These are phyloP conservation scores for Drosophila ustulata DNA, from an alignment of 2,888 invertebrate genomes.

Conservation along the genomic window DNA sequence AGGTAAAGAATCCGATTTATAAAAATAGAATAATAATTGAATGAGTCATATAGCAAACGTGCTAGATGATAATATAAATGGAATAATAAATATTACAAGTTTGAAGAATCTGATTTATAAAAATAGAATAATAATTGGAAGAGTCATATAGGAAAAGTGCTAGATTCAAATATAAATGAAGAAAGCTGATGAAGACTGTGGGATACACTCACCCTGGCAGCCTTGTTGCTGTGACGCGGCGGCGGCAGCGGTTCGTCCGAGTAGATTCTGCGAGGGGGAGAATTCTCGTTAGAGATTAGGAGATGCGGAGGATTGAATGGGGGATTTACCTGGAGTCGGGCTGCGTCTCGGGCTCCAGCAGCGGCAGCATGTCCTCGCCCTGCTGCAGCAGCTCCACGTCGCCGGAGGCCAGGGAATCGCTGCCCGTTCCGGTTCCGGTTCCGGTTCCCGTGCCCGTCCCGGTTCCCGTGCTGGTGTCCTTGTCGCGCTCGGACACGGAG, in stretches of 20 bases:
- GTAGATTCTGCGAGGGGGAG: conserved; percentile 82
- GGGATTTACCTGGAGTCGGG: conserved; percentile 78
- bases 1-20: too few species aligned
- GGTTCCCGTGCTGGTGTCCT: conserved; percentile 59
- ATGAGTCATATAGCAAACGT: too few species aligned
- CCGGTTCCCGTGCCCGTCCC: conserved; percentile 51
- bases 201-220: conserved; percentile 62
- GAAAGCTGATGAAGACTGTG: too few species aligned
- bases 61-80: too few species aligned
- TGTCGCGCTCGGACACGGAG: conserved; percentile 47
- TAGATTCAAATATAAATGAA: too few species aligned
- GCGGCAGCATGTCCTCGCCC: conserved; percentile 86
- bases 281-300: too few species aligned
- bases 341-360: conserved; percentile 84
- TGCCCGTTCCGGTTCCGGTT: conserved; percentile 59
- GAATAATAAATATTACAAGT: too few species aligned
- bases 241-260: conserved; percentile 80
- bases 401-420: conserved; percentile 78
- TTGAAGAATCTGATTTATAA: too few species aligned
- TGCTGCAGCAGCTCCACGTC: conserved; percentile 83
- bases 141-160: too few species aligned
- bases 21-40: too few species aligned
- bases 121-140: too few species aligned
- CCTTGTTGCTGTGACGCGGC: conserved; percentile 57
- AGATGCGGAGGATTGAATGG: background rate